Percentiles rank a stretch among this genome's conserved stretches.
phyloP scores from a whole-genome alignment of 2,888 invertebrate species.

The Drosophila borealis region DNA sequence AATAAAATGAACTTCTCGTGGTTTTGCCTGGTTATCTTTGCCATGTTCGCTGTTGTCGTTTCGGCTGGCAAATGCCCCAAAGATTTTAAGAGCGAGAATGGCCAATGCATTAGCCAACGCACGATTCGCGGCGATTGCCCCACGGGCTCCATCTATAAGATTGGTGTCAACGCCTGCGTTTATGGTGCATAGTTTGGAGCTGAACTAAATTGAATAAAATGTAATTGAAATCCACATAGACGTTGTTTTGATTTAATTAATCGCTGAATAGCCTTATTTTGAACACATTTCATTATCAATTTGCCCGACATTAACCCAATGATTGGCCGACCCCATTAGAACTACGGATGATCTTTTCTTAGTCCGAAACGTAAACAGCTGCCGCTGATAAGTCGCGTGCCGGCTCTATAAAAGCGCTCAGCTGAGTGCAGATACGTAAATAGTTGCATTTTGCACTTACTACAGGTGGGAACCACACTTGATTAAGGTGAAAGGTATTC shows the following conservation, averaged over 20 bases:
- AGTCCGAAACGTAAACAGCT: slow-evolving; percentile 35
- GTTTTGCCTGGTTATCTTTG: slow-evolving; percentile 73
- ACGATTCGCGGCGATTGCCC: slow-evolving; percentile 82
- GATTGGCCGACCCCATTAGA: slow-evolving; percentile 16
- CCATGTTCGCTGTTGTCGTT: slow-evolving; percentile 68
- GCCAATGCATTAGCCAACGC: slow-evolving; percentile 69
- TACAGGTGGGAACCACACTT: slow-evolving; percentile 35
- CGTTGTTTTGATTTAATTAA: slow-evolving; percentile 24
- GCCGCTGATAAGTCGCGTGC: slow-evolving; percentile 30
- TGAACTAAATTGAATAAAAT: slow-evolving; percentile 29
- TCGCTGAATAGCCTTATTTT: slow-evolving; percentile 14
- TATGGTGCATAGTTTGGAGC: slow-evolving; percentile 24
- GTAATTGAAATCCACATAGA: slow-evolving; percentile 18
- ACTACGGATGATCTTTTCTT: slow-evolving; percentile 4
- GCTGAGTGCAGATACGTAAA: slow-evolving; percentile 17
- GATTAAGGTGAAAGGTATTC: neutral
- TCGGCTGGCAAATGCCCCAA: slow-evolving; percentile 71
- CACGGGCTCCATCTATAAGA: slow-evolving; percentile 65
- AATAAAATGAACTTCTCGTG: slow-evolving; percentile 77
- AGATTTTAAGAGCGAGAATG: slow-evolving; percentile 50
- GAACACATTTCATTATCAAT: slow-evolving; percentile 34
- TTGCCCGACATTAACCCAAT: slow-evolving; percentile 40
- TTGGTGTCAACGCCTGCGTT: slow-evolving; percentile 80
- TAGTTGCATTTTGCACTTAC: slow-evolving; percentile 42
- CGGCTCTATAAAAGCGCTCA: slow-evolving; percentile 50